A percentile compares a stretch with the other conserved stretches of the same genome.
Evolutionary conservation across 2,888 invertebrate species (phyloP).

Genomic region (Mythimna albipuncta): DNA sequence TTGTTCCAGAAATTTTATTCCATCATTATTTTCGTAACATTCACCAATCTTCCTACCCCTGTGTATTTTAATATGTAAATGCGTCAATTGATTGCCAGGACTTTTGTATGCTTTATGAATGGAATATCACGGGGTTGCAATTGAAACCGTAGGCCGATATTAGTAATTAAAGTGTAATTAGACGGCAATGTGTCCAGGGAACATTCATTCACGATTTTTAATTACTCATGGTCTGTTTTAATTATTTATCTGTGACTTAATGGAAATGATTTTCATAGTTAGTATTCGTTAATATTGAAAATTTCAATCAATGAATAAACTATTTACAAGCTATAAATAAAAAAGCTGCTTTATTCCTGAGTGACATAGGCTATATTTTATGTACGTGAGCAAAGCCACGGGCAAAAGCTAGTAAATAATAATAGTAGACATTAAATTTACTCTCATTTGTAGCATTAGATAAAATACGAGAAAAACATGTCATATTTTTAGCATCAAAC

Average conservation of each 20-base stretch:
- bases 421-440: too few species aligned
- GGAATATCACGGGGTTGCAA: slow-evolving; percentile 50
- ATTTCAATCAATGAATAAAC: too few species aligned
- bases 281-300: neutral
- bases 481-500: neutral
- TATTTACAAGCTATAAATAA: too few species aligned
- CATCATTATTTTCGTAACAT: neutral
- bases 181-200: slow-evolving; percentile 5
- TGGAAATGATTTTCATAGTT: neutral
- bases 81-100: slow-evolving; percentile 60
- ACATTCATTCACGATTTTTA: slow-evolving; percentile 10
- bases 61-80: slow-evolving; percentile 60
- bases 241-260: slow-evolving; percentile 10
- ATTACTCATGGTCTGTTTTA: slow-evolving; percentile 10
- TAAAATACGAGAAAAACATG: neutral
- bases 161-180: slow-evolving; percentile 58
- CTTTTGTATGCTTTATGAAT: slow-evolving; percentile 58
- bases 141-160: slow-evolving; percentile 48
- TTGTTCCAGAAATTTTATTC: neutral
- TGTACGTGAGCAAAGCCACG: too few species aligned
- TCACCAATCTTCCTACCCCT: slow-evolving; percentile 11
- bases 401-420: too few species aligned
- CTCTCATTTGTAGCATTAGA: slow-evolving; percentile 1
- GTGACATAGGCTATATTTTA: too few species aligned
- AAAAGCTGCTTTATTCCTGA: too few species aligned